These are phyloP conservation scores for Catharus minimus DNA, from an alignment of 2,113 vertebrate genomes.

Conservation along the genomic window DNA sequence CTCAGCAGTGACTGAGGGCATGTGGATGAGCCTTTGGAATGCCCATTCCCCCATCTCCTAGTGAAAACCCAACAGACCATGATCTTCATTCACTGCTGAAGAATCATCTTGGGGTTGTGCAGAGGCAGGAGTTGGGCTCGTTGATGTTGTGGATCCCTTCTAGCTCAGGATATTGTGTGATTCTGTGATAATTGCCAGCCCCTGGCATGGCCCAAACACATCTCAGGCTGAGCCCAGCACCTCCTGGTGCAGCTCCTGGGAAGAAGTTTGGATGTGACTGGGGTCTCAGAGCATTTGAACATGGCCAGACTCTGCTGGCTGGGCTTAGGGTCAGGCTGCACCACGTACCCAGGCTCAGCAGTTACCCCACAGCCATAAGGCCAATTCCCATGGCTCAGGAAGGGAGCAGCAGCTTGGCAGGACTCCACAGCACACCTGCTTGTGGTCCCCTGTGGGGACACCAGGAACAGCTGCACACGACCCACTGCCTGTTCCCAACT, in stretches of 20 bases:
- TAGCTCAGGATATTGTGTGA: not conserved
- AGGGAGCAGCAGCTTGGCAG: not conserved
- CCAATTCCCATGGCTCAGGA: slow-evolving; percentile 1
- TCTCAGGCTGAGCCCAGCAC: not conserved
- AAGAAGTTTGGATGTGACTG: not conserved
- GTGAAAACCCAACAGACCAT: not conserved
- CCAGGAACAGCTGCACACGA: not conserved
- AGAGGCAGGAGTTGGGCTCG: not conserved
- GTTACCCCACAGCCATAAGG: not conserved
- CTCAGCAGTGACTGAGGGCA: not conserved
- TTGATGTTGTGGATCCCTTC: not conserved
- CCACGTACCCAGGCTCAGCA: not conserved
- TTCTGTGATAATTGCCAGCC: not conserved
- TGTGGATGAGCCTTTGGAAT: not conserved
- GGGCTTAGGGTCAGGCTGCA: not conserved
- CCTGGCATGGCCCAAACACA: not conserved
- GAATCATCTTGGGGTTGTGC: not conserved
- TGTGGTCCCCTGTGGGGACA: not conserved
- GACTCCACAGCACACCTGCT: slow-evolving; percentile 5
- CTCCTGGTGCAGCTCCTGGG: not conserved
- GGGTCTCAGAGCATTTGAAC: not conserved
- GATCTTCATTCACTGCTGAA: not conserved
- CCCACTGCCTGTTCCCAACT: not conserved
- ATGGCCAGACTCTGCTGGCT: not conserved
- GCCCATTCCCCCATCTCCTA: not conserved